Evolutionary conservation across 2,888 invertebrate species (phyloP).

Genomic region (Linnaemya tessellans): DNA sequence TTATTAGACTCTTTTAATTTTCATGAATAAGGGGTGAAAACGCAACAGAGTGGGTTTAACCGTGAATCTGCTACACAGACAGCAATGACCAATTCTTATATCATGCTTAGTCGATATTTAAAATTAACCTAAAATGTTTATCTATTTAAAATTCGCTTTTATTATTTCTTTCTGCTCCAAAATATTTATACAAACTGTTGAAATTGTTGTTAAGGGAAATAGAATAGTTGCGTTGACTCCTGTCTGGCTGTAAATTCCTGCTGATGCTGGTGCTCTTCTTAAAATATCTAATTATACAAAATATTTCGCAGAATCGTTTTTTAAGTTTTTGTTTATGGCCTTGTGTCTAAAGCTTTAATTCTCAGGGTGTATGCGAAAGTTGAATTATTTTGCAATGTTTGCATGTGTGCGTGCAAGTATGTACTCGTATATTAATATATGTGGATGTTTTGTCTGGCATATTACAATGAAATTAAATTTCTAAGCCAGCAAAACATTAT

Average conservation of each 20-base stretch:
- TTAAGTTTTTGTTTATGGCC: slow-evolving; percentile 29
- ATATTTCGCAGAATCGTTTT: background rate
- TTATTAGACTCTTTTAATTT: too few relatives aligned
- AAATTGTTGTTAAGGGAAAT: background rate
- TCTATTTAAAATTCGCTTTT: too few relatives aligned
- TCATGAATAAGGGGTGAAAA: too few relatives aligned
- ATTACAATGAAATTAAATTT: slow-evolving; percentile 61
- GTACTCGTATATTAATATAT: background rate
- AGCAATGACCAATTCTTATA: too few relatives aligned
- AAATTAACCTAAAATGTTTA: too few relatives aligned
- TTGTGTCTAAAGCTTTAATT: slow-evolving; percentile 27
- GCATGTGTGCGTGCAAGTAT: background rate
- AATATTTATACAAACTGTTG: background rate
- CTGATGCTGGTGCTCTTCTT: background rate
- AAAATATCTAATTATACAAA: slow-evolving; percentile 24
- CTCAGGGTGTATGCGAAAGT: slow-evolving; percentile 56
- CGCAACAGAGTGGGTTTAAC: too few relatives aligned
- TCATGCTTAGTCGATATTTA: too few relatives aligned
- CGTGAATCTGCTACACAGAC: too few relatives aligned
- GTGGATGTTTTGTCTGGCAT: slow-evolving; percentile 18
- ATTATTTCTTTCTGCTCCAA: too few relatives aligned
- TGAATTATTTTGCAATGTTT: background rate
- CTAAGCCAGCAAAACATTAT: slow-evolving; percentile 24
- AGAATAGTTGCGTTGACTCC: slow-evolving; percentile 1
- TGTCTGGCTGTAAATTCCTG: slow-evolving; percentile 34